A percentile compares a stretch with the other conserved stretches of the same genome.
These are phyloP conservation scores for Drosophila ambigua DNA, from an alignment of 1,140 invertebrate genomes.

Conservation along the genomic window DNA sequence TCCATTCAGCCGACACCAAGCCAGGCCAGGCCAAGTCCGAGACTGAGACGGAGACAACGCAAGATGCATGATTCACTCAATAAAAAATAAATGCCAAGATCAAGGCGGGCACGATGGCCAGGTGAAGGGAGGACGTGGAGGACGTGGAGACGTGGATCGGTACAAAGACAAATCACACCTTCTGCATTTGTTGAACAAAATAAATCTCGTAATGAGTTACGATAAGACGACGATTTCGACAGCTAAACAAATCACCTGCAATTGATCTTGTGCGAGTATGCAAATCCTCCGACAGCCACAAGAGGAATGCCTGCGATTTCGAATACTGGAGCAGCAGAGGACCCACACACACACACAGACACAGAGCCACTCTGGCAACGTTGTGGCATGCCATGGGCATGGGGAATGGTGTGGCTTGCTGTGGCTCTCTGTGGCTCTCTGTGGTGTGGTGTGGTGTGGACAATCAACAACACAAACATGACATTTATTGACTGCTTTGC, in stretches of 20 bases:
- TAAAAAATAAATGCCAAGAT: conserved; percentile 73
- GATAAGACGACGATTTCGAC: conserved; percentile 84
- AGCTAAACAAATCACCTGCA: conserved; percentile 84
- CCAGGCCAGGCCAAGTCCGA: conserved; percentile 13
- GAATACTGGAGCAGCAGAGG: conserved; percentile 73
- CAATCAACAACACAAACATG: conserved; percentile 80
- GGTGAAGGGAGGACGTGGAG: not conserved
- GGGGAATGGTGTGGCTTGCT: conserved; percentile 8
- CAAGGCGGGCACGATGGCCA: conserved; percentile 2
- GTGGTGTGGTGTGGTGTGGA: conserved; percentile 57
- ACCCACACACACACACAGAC: not conserved
- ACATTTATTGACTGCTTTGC: conserved; percentile 82
- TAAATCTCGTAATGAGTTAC: conserved; percentile 84
- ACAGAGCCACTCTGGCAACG: not conserved
- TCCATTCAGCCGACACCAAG: conserved; percentile 61
- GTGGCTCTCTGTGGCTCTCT: conserved; percentile 2
- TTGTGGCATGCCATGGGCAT: conserved; percentile 1
- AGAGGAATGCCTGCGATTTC: conserved; percentile 78
- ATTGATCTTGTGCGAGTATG: conserved; percentile 80
- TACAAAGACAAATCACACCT: conserved; percentile 84
- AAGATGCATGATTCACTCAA: conserved; percentile 72
- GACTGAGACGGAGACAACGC: not conserved
- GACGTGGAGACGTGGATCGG: conserved; percentile 52
- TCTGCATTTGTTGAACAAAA: conserved; percentile 84
- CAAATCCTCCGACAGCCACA: conserved; percentile 61